phyloP scores from a whole-genome alignment of 2,113 vertebrate species.

The Cyprinodon brontotheroides region DNA sequence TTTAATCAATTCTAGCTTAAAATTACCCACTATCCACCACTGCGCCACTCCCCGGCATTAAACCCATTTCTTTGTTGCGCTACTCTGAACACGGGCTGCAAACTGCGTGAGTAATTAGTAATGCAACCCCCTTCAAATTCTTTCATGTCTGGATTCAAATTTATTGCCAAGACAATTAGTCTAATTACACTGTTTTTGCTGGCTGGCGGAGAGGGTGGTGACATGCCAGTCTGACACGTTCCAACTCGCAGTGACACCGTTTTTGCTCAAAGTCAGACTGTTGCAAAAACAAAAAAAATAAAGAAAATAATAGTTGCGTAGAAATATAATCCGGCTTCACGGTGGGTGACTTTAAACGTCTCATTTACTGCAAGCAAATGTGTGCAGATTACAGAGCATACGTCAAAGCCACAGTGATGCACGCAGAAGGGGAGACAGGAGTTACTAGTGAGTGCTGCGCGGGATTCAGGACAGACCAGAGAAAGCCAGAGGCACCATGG shows the following conservation, averaged over 20 bases:
- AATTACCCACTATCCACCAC: slow-evolving; percentile 52
- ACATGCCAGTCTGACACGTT: slow-evolving; percentile 57
- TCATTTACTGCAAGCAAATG: slow-evolving; percentile 51
- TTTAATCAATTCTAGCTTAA: slow-evolving; percentile 54
- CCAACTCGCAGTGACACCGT: slow-evolving; percentile 52
- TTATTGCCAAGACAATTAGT: slow-evolving; percentile 76
- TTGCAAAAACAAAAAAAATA: slow-evolving; percentile 45
- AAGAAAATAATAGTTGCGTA: slow-evolving; percentile 5
- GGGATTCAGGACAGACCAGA: slow-evolving; percentile 7
- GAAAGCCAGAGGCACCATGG: neutral
- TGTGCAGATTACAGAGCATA: slow-evolving; percentile 30
- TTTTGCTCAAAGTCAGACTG: slow-evolving; percentile 41
- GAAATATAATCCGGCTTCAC: slow-evolving; percentile 34
- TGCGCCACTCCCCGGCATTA: slow-evolving; percentile 29
- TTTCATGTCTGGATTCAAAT: slow-evolving; percentile 77
- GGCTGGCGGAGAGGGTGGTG: slow-evolving; percentile 44
- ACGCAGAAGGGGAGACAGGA: slow-evolving; percentile 15
- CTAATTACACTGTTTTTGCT: slow-evolving; percentile 68
- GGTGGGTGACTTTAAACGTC: neutral
- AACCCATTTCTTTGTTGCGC: slow-evolving; percentile 42
- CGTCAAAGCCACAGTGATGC: slow-evolving; percentile 34
- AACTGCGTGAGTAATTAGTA: slow-evolving; percentile 70
- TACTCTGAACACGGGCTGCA: slow-evolving; percentile 24
- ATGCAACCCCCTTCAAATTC: slow-evolving; percentile 59
- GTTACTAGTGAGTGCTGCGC: slow-evolving; percentile 6